Evolutionary conservation across 2,113 vertebrate genomes (phyloP).

Genomic region (Dendrocopos noguchii): DNA sequence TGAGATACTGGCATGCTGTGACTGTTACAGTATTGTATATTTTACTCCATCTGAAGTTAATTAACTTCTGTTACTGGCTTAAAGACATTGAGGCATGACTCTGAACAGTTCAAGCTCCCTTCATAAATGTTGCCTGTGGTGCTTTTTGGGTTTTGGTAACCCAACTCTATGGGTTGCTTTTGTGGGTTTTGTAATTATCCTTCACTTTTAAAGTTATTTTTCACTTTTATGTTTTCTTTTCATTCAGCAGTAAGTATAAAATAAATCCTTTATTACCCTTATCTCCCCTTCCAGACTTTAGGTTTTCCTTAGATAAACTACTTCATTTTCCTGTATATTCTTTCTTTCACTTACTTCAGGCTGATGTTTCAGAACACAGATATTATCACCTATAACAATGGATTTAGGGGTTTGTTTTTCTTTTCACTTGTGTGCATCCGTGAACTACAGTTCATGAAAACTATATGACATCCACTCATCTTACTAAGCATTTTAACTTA

Average conservation of each 20-base stretch:
- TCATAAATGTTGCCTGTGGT: background rate
- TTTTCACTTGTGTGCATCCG: background rate
- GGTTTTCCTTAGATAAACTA: constrained; percentile 51
- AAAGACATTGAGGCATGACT: background rate
- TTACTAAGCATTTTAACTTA: background rate
- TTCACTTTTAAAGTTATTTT: constrained; percentile 10
- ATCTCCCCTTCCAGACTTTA: constrained; percentile 49
- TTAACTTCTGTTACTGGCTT: background rate
- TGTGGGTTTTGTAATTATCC: background rate
- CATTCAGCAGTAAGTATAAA: constrained; percentile 19
- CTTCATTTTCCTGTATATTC: constrained; percentile 5
- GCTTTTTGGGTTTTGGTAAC: background rate
- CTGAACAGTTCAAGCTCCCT: background rate
- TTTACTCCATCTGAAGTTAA: background rate
- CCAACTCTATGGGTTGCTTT: background rate
- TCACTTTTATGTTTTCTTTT: constrained; percentile 38
- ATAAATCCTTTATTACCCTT: constrained; percentile 54
- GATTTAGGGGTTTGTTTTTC: background rate
- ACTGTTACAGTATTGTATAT: background rate
- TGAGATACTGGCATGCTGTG: background rate
- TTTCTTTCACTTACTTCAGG: background rate
- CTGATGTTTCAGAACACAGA: constrained; percentile 16
- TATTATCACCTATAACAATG: constrained; percentile 18
- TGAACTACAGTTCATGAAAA: background rate
- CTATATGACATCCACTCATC: background rate